Evolutionary conservation across 2,113 vertebrate species (phyloP).

Genomic region (Phaethornis superciliosus): DNA sequence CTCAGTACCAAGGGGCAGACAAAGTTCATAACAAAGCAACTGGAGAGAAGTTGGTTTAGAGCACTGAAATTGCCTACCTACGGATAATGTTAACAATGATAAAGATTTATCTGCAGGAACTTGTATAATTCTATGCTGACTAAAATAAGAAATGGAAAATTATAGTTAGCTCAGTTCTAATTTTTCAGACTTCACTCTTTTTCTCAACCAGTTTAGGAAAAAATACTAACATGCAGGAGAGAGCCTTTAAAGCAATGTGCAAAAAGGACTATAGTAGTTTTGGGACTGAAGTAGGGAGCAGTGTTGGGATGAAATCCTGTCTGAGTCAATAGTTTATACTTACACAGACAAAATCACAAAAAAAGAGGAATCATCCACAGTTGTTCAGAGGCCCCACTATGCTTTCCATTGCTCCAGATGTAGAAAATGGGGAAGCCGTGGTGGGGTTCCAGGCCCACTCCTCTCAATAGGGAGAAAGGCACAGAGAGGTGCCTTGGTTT

Average conservation of each 20-base stretch:
- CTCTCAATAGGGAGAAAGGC: neutral
- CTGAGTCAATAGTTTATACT: neutral
- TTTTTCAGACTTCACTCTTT: neutral
- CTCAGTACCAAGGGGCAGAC: neutral
- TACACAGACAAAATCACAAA: neutral
- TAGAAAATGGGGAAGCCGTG: neutral
- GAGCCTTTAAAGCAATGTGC: neutral
- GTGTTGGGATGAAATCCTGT: neutral
- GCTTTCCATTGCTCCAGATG: neutral
- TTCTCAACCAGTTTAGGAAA: neutral
- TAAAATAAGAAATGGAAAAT: conserved; percentile 8
- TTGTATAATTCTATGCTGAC: neutral
- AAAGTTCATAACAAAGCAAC: neutral
- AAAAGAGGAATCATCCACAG: neutral
- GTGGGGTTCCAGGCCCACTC: neutral
- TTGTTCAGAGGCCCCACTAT: neutral
- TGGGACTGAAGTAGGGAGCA: neutral
- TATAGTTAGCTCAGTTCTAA: neutral
- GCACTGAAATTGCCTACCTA: conserved; percentile 1
- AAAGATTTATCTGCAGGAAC: conserved; percentile 8
- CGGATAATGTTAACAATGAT: conserved; percentile 31
- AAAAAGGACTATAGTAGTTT: neutral
- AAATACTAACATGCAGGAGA: neutral
- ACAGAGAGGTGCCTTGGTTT: neutral
- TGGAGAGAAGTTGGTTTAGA: neutral